Percentiles rank a stretch among this genome's conserved stretches.
Evolutionary conservation across 2,113 vertebrate genomes (phyloP).

Genomic region (Paramisgurnus dabryanus): DNA sequence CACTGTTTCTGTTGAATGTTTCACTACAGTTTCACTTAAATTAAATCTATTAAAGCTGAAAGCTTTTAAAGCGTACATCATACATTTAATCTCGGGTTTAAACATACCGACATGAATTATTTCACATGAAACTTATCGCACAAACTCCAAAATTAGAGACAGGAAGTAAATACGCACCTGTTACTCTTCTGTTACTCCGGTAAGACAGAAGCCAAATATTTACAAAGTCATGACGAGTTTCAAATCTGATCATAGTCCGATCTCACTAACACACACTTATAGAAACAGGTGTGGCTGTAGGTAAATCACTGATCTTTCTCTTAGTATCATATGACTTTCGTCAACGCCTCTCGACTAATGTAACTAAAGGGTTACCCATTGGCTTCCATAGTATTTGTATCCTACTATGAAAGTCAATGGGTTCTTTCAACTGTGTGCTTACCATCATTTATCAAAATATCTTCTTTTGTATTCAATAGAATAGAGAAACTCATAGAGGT

Average conservation of each 20-base stretch:
- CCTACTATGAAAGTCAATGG: too few species aligned
- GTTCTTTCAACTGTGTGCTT: too few species aligned
- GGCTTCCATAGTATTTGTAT: too few species aligned
- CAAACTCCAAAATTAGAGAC: not conserved
- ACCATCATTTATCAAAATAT: too few species aligned
- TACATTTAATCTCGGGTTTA: not conserved
- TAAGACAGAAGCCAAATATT: not conserved
- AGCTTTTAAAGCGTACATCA: too few species aligned
- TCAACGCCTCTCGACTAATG: not conserved
- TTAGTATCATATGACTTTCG: not conserved
- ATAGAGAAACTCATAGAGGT: too few species aligned
- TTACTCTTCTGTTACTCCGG: not conserved
- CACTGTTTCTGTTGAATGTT: not conserved
- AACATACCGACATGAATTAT: not conserved
- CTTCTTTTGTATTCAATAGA: too few species aligned
- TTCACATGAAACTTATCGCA: not conserved
- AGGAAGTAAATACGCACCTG: not conserved
- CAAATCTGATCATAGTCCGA: not conserved
- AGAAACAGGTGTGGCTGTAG: slow-evolving; percentile 6
- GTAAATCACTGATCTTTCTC: not conserved
- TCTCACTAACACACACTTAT: not conserved
- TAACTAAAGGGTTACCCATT: too few species aligned
- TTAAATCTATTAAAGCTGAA: not conserved
- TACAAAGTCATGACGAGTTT: not conserved
- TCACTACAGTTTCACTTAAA: not conserved